phyloP scores from a whole-genome alignment of 2,888 invertebrate species.

The Lycophotia porphyrea region DNA sequence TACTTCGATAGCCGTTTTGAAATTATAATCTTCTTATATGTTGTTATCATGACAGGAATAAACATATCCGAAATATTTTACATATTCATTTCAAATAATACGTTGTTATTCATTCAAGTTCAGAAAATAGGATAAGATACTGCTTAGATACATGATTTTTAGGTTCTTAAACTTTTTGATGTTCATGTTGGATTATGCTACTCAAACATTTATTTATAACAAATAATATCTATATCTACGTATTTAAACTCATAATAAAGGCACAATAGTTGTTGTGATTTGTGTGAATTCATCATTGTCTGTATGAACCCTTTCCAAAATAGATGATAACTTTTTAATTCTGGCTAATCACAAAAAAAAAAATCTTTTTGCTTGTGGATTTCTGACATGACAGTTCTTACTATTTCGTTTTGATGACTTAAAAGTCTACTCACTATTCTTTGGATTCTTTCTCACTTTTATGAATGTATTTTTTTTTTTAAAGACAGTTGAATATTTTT shows the following conservation, averaged over 20 bases:
- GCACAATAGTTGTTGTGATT: constrained; percentile 75
- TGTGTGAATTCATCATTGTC: constrained; percentile 66
- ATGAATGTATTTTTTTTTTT: background rate
- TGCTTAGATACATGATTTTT: background rate
- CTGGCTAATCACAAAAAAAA: constrained; percentile 32
- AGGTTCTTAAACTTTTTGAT: background rate
- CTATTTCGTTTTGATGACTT: background rate
- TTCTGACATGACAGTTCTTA: background rate
- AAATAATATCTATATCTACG: constrained; percentile 4
- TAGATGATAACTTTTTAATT: constrained; percentile 41
- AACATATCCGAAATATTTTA: constrained; percentile 43
- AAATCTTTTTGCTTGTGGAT: background rate
- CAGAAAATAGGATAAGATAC: background rate
- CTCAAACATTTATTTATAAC: constrained; percentile 10
- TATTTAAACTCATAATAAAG: constrained; percentile 52
- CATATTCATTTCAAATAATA: constrained; percentile 8
- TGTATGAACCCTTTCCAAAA: constrained; percentile 48
- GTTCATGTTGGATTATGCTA: background rate
- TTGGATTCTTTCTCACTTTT: background rate
- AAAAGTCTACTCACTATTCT: too few species aligned
- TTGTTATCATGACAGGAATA: constrained; percentile 37
- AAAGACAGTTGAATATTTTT: background rate
- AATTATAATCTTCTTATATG: constrained; percentile 51
- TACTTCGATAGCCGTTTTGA: constrained; percentile 65
- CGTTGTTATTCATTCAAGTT: background rate